phyloP scores from a whole-genome alignment of 2,888 invertebrate genomes.

The Rotaria macrura region DNA sequence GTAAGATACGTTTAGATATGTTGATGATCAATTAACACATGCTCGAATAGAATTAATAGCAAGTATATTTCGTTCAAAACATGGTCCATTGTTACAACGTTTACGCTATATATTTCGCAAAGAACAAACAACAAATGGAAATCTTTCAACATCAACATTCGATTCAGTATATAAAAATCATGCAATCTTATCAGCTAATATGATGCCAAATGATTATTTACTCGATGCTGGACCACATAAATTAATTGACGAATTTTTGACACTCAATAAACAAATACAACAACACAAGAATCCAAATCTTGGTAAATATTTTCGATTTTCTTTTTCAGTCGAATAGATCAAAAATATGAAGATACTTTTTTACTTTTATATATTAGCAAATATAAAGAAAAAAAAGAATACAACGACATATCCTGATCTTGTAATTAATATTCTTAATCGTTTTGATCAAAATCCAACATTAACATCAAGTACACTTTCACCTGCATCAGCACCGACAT shows the following conservation, averaged over 20 bases:
- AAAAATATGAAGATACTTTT: neutral
- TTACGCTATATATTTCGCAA: slow-evolving; percentile 10
- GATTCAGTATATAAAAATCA: neutral
- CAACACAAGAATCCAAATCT: neutral
- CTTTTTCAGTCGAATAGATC: too few relatives aligned
- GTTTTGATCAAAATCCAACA: slow-evolving; percentile 18
- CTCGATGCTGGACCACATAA: neutral
- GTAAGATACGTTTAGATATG: neutral
- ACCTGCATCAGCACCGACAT: neutral
- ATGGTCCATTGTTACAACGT: slow-evolving; percentile 17
- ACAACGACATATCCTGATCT: neutral
- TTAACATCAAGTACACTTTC: neutral
- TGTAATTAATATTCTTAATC: neutral
- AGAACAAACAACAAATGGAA: neutral
- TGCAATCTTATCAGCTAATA: neutral
- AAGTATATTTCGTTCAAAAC: slow-evolving; percentile 1
- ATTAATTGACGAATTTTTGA: slow-evolving; percentile 18
- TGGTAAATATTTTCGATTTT: neutral
- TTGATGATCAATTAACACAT: slow-evolving; percentile 14
- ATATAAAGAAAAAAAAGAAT: neutral
- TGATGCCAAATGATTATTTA: neutral
- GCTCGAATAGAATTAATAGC: slow-evolving; percentile 10
- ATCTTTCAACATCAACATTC: neutral
- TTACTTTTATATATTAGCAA: neutral
- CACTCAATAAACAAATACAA: neutral